A percentile compares a stretch with the other conserved stretches of the same genome.
Evolutionary conservation across 2,113 vertebrate genomes (phyloP).

Genomic region (Stegastes partitus): DNA sequence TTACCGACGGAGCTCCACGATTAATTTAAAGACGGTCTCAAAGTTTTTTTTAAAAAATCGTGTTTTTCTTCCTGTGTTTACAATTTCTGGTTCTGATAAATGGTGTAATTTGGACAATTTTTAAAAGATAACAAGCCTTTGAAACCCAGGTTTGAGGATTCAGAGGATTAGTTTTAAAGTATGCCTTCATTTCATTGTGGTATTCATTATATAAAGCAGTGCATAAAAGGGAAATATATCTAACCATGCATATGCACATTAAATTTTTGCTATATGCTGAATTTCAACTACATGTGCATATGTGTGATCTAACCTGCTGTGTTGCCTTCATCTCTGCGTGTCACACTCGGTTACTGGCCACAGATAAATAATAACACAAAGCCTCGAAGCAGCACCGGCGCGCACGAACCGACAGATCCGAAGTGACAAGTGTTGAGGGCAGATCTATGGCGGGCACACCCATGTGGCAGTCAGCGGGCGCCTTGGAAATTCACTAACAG

Average conservation of each 20-base stretch:
- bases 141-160: too few relatives aligned
- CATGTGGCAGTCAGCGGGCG: conserved; percentile 40
- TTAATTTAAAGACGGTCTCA: too few relatives aligned
- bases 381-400: conserved; percentile 56
- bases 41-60: too few relatives aligned
- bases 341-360: conserved; percentile 67
- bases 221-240: not conserved
- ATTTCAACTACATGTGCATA: not conserved
- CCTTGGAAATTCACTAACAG: conserved; percentile 47
- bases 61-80: too few relatives aligned
- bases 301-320: conserved; percentile 30
- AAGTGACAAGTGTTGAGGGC: conserved; percentile 76
- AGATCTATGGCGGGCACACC: conserved; percentile 51
- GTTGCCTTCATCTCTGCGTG: conserved; percentile 52
- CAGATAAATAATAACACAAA: conserved; percentile 71
- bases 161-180: not conserved
- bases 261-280: not conserved
- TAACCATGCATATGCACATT: not conserved
- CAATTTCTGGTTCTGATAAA: too few relatives aligned
- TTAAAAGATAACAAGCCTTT: too few relatives aligned
- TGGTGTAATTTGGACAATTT: too few relatives aligned
- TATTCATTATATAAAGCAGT: not conserved
- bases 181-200: not conserved
- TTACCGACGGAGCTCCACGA: too few relatives aligned
- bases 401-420: conserved; percentile 59